phyloP scores from a whole-genome alignment of 2,113 vertebrate species.

The Cynocephalus volans region DNA sequence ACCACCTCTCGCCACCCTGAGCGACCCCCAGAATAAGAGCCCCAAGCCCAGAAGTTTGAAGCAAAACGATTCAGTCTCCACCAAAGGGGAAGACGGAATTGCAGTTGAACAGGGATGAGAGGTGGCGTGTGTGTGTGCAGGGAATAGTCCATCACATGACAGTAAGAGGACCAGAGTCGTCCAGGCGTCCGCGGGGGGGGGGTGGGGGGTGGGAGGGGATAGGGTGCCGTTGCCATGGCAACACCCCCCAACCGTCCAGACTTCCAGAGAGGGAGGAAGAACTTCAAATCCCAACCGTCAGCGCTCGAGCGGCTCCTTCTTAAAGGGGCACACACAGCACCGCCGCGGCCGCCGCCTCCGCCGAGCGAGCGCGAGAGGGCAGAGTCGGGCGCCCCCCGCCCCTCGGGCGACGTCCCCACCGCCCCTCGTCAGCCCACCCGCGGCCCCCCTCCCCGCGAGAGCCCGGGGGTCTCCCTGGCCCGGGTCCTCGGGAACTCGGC shows the following conservation, averaged over 20 bases:
- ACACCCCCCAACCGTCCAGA: conserved; percentile 79
- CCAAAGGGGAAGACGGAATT: not conserved
- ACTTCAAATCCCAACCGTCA: conserved; percentile 93
- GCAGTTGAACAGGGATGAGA: not conserved
- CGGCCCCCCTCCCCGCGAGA: not conserved
- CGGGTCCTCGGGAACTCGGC: not conserved
- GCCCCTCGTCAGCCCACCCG: not conserved
- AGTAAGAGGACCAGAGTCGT: conserved; percentile 63
- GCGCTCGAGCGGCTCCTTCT: conserved; percentile 89
- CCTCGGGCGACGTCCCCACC: conserved; percentile 79
- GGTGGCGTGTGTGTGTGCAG: not conserved
- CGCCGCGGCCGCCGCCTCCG: not conserved
- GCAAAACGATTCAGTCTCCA: not conserved
- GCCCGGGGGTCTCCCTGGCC: not conserved
- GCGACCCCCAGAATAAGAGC: not conserved
- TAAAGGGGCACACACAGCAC: conserved; percentile 87
- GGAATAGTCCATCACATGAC: conserved; percentile 75
- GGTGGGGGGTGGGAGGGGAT: not conserved
- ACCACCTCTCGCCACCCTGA: not conserved
- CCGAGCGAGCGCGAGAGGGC: conserved; percentile 64
- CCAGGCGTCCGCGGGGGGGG: conserved; percentile 32
- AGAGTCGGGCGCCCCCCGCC: conserved; percentile 76
- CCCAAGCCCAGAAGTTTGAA: conserved; percentile 74
- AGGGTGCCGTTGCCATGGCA: conserved; percentile 75
- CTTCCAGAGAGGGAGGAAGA: conserved; percentile 85